Percentiles rank a stretch among this genome's conserved stretches.
Conservation (phyloP, 2,888 invertebrate species). For the Spilarctia lutea region DNA sequence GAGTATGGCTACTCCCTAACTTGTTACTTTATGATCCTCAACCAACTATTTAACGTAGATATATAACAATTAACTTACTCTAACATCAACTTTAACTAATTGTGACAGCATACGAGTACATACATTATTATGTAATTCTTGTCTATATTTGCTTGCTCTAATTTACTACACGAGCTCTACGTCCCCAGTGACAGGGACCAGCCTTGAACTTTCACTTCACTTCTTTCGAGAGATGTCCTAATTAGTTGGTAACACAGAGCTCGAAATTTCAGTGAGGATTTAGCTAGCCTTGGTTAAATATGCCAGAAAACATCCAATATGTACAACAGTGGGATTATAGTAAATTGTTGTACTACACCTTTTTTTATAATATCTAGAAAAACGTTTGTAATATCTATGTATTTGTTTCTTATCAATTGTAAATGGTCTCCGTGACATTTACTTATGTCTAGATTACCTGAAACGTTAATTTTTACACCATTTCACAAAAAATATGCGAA, state of each 20-base stretch:
- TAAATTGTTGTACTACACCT: background rate
- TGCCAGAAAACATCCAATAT: background rate
- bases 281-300: background rate
- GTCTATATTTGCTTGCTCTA: background rate
- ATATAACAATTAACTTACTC: background rate
- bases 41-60: no score
- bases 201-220: no score
- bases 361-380: background rate
- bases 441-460: no score
- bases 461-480: no score
- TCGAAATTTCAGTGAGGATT: background rate
- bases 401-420: no score
- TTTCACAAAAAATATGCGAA: no score
- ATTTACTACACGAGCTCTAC: background rate
- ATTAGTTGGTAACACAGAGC: slow-evolving; percentile 4
- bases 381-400: background rate
- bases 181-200: background rate
- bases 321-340: background rate
- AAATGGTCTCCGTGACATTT: no score
- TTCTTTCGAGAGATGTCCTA: slow-evolving; percentile 6
- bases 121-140: background rate
- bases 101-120: background rate
- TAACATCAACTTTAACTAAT: no score
- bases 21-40: no score
- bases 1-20: no score